Conservation (phyloP, 2,797 vertebrate species). For the Simalia tracyae region DNA sequence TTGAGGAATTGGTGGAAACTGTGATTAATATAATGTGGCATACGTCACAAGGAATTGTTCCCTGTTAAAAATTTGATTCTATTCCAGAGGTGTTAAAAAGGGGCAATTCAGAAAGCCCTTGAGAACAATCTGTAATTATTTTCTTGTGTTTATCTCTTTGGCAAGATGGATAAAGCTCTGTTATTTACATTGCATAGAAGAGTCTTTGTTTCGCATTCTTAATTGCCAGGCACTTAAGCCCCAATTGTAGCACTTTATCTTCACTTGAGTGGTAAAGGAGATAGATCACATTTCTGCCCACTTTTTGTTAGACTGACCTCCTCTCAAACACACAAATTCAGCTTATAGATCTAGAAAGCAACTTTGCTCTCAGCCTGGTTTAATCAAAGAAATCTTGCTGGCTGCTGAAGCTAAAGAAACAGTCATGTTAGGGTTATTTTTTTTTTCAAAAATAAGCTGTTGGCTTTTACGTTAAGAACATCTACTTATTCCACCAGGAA, state of each 20-base stretch:
- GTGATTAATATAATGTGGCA: conserved; percentile 5
- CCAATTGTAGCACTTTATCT: neutral
- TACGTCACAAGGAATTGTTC: conserved; percentile 7
- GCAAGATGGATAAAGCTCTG: conserved; percentile 40
- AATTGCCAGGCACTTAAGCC: conserved; percentile 22
- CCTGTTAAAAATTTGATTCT: conserved; percentile 42
- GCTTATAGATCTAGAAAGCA: neutral
- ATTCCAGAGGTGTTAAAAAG: conserved; percentile 37
- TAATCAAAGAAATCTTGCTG: neutral
- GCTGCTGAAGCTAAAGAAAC: neutral
- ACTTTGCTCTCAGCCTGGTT: neutral
- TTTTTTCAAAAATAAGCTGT: neutral
- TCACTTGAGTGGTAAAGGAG: conserved; percentile 18
- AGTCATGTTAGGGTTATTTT: neutral
- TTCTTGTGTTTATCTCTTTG: conserved; percentile 40
- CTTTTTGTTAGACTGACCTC: neutral
- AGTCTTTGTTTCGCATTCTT: conserved; percentile 38
- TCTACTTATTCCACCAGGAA: neutral
- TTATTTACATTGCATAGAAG: conserved; percentile 53
- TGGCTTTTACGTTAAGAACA: neutral
- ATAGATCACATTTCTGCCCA: neutral
- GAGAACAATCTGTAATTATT: conserved; percentile 7
- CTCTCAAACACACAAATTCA: conserved; percentile 16
- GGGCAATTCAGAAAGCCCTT: conserved; percentile 16
- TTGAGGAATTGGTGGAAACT: conserved; percentile 13